Conservation (phyloP, 2,113 vertebrate genomes). For the Lophochroa leadbeateri region DNA sequence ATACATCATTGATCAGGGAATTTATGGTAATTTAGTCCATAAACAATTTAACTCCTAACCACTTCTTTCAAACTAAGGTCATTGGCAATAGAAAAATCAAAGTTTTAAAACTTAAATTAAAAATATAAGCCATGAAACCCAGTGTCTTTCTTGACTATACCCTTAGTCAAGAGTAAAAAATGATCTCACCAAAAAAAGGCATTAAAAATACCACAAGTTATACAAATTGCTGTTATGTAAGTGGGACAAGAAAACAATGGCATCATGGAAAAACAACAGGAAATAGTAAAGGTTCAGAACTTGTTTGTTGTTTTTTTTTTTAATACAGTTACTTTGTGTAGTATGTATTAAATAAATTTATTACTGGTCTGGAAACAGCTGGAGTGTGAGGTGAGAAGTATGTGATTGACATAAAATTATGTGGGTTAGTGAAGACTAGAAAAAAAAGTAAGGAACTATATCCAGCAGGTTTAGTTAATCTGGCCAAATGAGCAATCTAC, state of each 20-base stretch:
- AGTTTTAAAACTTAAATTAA: background rate
- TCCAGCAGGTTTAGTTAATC: background rate
- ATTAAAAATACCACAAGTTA: background rate
- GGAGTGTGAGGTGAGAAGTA: background rate
- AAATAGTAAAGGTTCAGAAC: background rate
- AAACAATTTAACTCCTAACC: background rate
- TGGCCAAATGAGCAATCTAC: background rate
- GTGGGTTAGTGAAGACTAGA: background rate
- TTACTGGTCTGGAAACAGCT: background rate
- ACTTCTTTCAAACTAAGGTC: background rate
- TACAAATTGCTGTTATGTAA: background rate
- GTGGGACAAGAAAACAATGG: background rate
- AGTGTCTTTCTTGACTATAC: background rate
- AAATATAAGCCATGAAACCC: background rate
- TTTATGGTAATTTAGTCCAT: background rate
- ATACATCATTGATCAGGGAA: conserved; percentile 21
- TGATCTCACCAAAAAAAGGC: background rate
- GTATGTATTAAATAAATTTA: background rate
- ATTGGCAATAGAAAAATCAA: background rate
- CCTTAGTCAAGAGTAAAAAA: background rate
- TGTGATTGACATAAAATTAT: background rate
- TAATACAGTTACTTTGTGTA: background rate
- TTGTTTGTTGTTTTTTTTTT: background rate
- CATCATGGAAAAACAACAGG: background rate
- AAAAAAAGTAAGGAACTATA: background rate